Conservation (phyloP, 1,140 invertebrate genomes). For the Ladona fulva region DNA sequence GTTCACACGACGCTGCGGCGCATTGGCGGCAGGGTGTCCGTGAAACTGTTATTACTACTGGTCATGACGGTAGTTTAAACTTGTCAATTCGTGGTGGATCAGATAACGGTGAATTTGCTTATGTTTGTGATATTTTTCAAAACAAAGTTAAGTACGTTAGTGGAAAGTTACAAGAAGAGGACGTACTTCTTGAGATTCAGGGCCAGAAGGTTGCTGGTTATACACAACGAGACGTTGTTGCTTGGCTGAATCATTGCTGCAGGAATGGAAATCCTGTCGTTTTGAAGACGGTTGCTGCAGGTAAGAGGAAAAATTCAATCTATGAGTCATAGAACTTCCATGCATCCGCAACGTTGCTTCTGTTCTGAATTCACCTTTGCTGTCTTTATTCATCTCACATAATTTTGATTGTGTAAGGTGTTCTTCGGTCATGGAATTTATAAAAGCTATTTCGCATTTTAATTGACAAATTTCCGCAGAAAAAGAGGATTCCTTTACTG, state of each 20-base stretch:
- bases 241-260: constrained; percentile 49
- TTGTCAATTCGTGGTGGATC: constrained; percentile 41
- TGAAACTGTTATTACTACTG: constrained; percentile 24
- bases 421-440: no score
- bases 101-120: constrained; percentile 49
- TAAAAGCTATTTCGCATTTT: no score
- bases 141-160: constrained; percentile 38
- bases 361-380: no score
- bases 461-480: no score
- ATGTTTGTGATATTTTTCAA: constrained; percentile 34
- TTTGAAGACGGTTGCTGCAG: constrained; percentile 44
- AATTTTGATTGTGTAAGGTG: background rate
- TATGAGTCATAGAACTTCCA: background rate
- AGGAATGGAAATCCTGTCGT: constrained; percentile 45
- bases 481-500: no score
- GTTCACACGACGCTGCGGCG: constrained; percentile 17
- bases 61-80: constrained; percentile 26
- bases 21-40: constrained; percentile 27
- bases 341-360: no score
- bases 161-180: constrained; percentile 35
- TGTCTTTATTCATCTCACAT: background rate
- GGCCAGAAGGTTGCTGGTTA: constrained; percentile 54
- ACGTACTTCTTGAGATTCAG: constrained; percentile 52
- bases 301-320: constrained; percentile 33
- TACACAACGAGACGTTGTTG: constrained; percentile 47